phyloP scores from a whole-genome alignment of 2,113 vertebrate genomes.

The Oreocharis arfaki region DNA sequence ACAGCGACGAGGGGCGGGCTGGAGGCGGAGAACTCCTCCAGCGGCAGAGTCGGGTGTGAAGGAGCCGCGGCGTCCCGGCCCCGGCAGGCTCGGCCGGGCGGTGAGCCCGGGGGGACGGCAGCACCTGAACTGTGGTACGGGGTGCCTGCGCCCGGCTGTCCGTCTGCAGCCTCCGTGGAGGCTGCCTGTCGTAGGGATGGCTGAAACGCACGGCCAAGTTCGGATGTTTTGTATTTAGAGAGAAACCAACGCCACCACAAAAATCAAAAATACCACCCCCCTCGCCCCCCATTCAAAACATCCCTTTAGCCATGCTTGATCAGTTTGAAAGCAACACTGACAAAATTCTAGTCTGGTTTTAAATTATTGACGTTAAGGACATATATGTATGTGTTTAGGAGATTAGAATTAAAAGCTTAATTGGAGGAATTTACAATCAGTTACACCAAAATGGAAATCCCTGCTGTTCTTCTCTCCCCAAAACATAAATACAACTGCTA shows the following conservation, averaged over 20 bases:
- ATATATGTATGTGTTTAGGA: background rate
- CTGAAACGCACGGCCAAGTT: background rate
- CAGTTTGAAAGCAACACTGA: background rate
- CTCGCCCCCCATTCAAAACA: too few species aligned
- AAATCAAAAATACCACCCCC: background rate
- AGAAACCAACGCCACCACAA: accelerated
- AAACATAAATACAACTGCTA: background rate
- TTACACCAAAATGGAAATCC: background rate
- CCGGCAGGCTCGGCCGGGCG: background rate
- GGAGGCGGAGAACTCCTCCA: background rate
- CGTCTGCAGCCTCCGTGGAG: background rate
- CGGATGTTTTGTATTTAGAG: background rate
- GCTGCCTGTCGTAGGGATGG: accelerated
- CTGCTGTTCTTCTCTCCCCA: background rate
- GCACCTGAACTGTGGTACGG: accelerated
- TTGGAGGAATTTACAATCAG: background rate
- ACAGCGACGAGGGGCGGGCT: background rate
- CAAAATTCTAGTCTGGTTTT: background rate
- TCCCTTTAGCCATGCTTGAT: background rate
- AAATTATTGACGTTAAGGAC: background rate
- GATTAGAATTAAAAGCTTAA: background rate
- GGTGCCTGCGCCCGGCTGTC: background rate
- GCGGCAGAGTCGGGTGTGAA: background rate
- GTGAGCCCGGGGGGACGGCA: background rate
- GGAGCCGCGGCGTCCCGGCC: background rate